Conservation (phyloP, 1,140 invertebrate genomes). For the Brachionus rotundiformis region DNA sequence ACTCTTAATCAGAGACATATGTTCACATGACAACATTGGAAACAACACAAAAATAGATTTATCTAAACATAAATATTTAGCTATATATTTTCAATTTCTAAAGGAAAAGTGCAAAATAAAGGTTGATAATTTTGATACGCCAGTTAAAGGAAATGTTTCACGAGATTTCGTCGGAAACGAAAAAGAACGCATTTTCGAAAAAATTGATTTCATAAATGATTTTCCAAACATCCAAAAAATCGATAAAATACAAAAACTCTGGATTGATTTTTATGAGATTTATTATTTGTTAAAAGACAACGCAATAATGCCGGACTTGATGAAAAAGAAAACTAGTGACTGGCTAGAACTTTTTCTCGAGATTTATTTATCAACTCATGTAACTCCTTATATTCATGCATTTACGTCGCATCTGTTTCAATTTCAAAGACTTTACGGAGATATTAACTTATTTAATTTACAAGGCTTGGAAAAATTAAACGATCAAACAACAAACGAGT, state of each 20-base stretch:
- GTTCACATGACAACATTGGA: too few species aligned
- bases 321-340: not conserved
- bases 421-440: not conserved
- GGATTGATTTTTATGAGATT: not conserved
- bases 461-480: not conserved
- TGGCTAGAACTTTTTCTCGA: not conserved
- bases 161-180: not conserved
- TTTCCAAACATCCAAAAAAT: not conserved
- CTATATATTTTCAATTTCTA: not conserved
- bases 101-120: not conserved
- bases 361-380: not conserved
- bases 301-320: not conserved
- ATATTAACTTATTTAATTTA: not conserved
- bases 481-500: not conserved
- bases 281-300: not conserved
- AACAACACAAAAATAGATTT: not conserved
- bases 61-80: not conserved
- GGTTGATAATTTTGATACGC: not conserved
- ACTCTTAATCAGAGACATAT: too few species aligned
- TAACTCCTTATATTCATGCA: conserved; percentile 16
- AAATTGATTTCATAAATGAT: conserved; percentile 6
- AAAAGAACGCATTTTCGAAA: not conserved
- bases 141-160: not conserved
- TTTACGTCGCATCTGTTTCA: not conserved
- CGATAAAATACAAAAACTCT: not conserved